phyloP scores from a whole-genome alignment of 2,113 vertebrate species.

The Eolophus roseicapilla region DNA sequence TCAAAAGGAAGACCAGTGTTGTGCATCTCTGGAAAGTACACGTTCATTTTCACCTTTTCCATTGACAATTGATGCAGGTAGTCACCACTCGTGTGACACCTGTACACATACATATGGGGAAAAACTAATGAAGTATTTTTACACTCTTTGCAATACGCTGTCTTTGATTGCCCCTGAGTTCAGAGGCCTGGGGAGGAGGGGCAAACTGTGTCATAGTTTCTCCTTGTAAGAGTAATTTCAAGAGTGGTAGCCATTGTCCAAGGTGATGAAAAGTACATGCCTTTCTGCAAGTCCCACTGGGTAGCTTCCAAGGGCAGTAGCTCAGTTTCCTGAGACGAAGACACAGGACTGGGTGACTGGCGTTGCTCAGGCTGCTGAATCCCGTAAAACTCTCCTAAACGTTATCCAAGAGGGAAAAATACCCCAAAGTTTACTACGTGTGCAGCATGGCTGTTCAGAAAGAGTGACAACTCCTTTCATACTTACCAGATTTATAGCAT shows the following conservation, averaged over 20 bases:
- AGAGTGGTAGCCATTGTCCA: background rate
- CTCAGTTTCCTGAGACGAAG: slow-evolving; percentile 29
- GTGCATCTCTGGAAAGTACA: too few relatives aligned
- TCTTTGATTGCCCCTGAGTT: too few relatives aligned
- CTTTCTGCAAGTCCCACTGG: slow-evolving; percentile 66
- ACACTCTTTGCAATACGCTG: too few relatives aligned
- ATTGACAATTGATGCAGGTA: too few relatives aligned
- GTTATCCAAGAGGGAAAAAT: background rate
- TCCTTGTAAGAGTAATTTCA: background rate
- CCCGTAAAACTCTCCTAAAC: slow-evolving; percentile 74
- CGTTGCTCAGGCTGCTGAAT: slow-evolving; percentile 46
- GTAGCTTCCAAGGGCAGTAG: slow-evolving; percentile 40
- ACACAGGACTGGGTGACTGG: background rate
- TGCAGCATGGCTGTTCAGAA: background rate
- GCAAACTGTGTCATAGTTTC: background rate
- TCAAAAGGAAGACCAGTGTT: too few relatives aligned
- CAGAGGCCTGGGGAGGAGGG: background rate
- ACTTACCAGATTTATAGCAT: too few relatives aligned
- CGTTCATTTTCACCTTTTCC: too few relatives aligned
- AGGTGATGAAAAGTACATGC: slow-evolving; percentile 41
- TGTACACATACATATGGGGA: too few relatives aligned
- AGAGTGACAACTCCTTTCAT: too few relatives aligned
- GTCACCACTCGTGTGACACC: too few relatives aligned
- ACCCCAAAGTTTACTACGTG: background rate
- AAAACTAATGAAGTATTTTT: too few relatives aligned